Evolutionary conservation across 1,140 invertebrate genomes (phyloP), one percentile per base, ranked within the genome.

Genomic region (Plectrocnemia conspersa): DNA sequence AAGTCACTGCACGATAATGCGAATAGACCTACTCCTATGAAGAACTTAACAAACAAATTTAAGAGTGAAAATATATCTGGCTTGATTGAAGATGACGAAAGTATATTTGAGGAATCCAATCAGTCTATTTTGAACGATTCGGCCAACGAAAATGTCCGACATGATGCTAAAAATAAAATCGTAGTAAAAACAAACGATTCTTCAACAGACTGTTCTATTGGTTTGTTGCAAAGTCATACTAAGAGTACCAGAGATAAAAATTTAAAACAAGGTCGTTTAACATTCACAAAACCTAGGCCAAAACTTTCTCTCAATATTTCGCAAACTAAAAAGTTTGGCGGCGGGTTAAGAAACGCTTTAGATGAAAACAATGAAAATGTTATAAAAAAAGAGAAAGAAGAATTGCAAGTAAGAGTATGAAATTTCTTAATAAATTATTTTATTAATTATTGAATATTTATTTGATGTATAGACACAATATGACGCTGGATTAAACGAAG

Each of bases 261-360:
- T 13, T 25, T 61, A 10, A 61, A 57, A 24, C 59, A 61, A 33
- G 38, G 54, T 10, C 25, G 59, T 7, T 33, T 61, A n/a, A 18
- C 35, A 15, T 61, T 61, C 22, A 53, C 27, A 19, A 54, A 50
- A 11, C 10, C 47, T n/a, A 61, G 54, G 41, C 15, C 16, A 16
- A 54, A 50, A 36, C 16, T 24, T 11, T 36, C 52, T 1, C 32
- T 48, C 21, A 55, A 61, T 46, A 15, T 61, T 19, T 54, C 59
- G 13, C 6, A 23, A 16, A 16, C 33, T 7, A 32, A 54, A 10
- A 35, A 29, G 15, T 61, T 61, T 15, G 35, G 46, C 16, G 59
- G 59, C 2, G 59, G 59, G 1, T 19, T 61, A 4, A 53, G 59
- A 29, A 57, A 47, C 21, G 10, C 16, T 16, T 7, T 40, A 9